Evolutionary conservation across 1,140 invertebrate genomes (phyloP).

Genomic region (Macrosteles quadrilineatus): DNA sequence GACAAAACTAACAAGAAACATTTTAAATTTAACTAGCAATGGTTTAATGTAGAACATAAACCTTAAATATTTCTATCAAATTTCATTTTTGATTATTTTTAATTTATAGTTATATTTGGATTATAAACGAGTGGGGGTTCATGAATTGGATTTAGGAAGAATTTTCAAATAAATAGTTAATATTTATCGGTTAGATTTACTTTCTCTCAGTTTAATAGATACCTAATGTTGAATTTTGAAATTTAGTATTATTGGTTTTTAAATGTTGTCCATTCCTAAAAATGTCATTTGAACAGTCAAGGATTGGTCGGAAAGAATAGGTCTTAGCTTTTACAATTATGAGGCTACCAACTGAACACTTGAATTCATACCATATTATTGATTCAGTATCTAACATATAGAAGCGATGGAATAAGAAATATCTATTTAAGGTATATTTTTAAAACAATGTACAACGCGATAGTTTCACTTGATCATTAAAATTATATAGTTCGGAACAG

Average conservation of each 20-base stretch:
- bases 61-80: too few relatives aligned
- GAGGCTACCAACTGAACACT: background rate
- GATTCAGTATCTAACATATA: slow-evolving; percentile 2
- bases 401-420: slow-evolving; percentile 20
- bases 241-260: too few relatives aligned
- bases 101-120: too few relatives aligned
- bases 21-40: too few relatives aligned
- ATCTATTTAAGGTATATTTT: background rate
- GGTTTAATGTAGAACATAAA: too few relatives aligned
- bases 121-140: too few relatives aligned
- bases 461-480: slow-evolving; percentile 4
- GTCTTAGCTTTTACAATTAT: slow-evolving; percentile 4
- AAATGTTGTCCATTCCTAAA: slow-evolving; percentile 16
- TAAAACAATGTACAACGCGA: slow-evolving; percentile 22
- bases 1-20: background rate
- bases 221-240: too few relatives aligned
- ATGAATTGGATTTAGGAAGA: too few relatives aligned
- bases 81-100: too few relatives aligned
- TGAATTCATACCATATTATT: background rate
- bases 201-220: too few relatives aligned
- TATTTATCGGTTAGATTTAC: too few relatives aligned
- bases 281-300: background rate
- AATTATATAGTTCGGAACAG: slow-evolving; percentile 10
- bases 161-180: too few relatives aligned
- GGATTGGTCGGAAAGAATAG: slow-evolving; percentile 14